Conservation (phyloP, 2,888 invertebrate genomes). For the Didymodactylos carnosus region DNA sequence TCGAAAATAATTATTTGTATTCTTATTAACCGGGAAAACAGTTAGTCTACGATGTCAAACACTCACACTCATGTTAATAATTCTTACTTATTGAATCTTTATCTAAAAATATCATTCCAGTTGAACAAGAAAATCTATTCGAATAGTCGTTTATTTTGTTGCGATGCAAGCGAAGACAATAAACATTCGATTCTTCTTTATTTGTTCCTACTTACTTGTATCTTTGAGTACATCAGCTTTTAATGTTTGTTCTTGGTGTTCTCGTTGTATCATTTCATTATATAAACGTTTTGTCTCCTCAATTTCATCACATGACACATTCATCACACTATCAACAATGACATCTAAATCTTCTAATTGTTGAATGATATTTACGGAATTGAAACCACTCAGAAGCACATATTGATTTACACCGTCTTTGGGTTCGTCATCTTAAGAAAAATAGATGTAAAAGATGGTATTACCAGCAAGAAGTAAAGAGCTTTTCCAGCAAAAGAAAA, state of each 20-base stretch:
- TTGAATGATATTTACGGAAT: conserved; percentile 23
- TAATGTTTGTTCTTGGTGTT: not conserved
- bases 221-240: not conserved
- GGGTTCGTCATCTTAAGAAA: conserved; percentile 31
- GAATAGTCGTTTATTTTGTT: too few relatives aligned
- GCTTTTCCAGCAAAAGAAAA: not conserved
- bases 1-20: too few relatives aligned
- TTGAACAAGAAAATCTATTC: not conserved
- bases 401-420: conserved; percentile 33
- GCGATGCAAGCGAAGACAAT: too few relatives aligned
- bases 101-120: not conserved
- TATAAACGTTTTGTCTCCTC: not conserved
- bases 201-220: not conserved
- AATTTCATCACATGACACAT: not conserved
- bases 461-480: not conserved
- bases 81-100: not conserved
- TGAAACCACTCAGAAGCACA: conserved; percentile 28
- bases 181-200: too few relatives aligned
- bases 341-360: conserved; percentile 26
- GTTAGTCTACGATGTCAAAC: too few relatives aligned
- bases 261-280: not conserved
- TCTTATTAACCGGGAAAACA: too few relatives aligned
- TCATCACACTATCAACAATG: conserved; percentile 19
- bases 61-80: too few relatives aligned
- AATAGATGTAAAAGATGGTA: not conserved